A percentile compares a stretch with the other conserved stretches of the same genome.
phyloP scores from a whole-genome alignment of 2,797 vertebrate genomes.

The Chloroceryle amazona region DNA sequence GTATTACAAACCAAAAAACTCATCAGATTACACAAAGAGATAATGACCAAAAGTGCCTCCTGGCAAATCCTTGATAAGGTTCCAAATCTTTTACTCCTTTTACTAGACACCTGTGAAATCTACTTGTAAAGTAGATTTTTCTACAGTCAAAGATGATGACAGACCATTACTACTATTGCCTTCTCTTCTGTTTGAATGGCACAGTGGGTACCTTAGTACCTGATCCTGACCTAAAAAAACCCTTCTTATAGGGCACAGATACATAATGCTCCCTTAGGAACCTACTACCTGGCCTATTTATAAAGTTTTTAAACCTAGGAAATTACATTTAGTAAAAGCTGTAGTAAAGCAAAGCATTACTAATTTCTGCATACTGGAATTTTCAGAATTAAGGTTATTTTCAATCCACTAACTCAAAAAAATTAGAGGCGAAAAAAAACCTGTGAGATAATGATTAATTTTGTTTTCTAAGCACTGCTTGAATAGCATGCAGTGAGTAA shows the following conservation, averaged over 20 bases:
- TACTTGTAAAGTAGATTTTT: background rate
- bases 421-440: background rate
- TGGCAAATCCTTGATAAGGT: background rate
- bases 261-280: background rate
- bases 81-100: background rate
- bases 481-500: background rate
- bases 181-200: background rate
- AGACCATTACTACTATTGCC: background rate
- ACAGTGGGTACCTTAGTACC: background rate
- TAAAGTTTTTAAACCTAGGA: background rate
- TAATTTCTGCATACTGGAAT: background rate
- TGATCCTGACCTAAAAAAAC: background rate
- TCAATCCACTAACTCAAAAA: background rate
- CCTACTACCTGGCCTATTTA: background rate
- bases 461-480: background rate
- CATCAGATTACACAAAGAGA: background rate
- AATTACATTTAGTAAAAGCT: background rate
- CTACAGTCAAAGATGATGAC: background rate
- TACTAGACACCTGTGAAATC: background rate
- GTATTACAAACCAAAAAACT: background rate
- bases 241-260: background rate
- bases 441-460: background rate
- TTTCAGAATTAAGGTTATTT: background rate
- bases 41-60: background rate
- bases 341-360: background rate